A percentile compares a stretch with the other conserved stretches of the same genome.
Conservation (phyloP, 2,113 vertebrate genomes). For the Marcusenius ussheri region DNA sequence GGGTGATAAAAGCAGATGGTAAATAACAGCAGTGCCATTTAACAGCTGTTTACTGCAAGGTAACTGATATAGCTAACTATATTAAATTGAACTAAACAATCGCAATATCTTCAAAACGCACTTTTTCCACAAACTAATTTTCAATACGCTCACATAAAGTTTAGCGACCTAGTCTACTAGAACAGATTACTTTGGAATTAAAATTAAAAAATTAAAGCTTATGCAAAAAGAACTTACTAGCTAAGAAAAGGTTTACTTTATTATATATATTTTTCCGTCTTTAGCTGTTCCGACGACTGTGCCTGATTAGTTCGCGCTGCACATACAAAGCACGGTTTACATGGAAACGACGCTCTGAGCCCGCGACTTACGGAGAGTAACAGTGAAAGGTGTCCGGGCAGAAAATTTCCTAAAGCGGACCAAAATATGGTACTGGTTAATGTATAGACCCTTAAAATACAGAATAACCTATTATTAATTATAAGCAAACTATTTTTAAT, state of each 20-base stretch:
- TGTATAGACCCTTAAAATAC: neutral
- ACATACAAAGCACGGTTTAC: neutral
- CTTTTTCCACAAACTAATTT: neutral
- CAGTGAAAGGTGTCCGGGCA: slow-evolving; percentile 16
- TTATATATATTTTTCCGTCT: neutral
- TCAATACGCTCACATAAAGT: neutral
- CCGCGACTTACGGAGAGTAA: slow-evolving; percentile 3
- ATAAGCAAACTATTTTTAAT: neutral
- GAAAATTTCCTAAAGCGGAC: neutral
- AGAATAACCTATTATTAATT: neutral
- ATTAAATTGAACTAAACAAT: neutral
- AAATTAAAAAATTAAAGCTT: neutral
- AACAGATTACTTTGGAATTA: neutral
- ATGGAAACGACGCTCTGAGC: neutral
- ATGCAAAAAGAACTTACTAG: neutral
- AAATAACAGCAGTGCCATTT: neutral
- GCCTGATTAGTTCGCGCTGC: neutral
- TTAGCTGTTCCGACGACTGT: neutral
- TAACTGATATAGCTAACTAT: neutral
- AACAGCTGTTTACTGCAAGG: neutral
- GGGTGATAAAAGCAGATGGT: neutral
- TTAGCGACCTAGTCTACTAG: neutral
- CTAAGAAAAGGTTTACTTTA: neutral
- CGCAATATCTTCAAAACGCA: neutral
- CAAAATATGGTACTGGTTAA: neutral